Base-by-base conservation (phyloP, 2,888 invertebrate species). In the Morpho helenor region DNA sequence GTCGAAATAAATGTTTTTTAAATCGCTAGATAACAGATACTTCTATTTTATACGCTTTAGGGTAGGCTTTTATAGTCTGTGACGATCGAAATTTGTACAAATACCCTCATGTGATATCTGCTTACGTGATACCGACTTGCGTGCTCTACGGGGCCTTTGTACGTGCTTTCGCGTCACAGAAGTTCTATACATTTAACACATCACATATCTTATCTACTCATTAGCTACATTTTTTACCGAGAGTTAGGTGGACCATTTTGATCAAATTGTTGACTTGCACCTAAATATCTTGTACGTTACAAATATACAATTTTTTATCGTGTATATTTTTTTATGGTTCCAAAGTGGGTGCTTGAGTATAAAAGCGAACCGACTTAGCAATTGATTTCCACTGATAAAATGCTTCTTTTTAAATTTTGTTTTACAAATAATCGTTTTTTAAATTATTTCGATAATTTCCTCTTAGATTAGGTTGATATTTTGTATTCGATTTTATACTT, bases 161-260 rank as follows among this genome's bases (percentile, higher is more conserved):
- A 69, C 69, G 72, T 69, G 69, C 63, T 63, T 72, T 67, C 71
- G 68, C 67, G 74, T 65, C 72, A 65, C 70, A 72, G 73, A 64
- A 62, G 58, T 52, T 70, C 63, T 72, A 67, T 75, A 75, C 78
- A 80, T 77, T 75, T 84, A 84, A 86, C 76, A 84, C 84, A 82
- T 85, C 85, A 89, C 89, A 89, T 89, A 89, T 85, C 82, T 79
- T 53, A 76, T 80, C 83, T 86, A 85, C 80, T 85, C 83, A 82
- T 82, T 87, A 75, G 85, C 84, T 76, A 77, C 75, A 77, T 72
- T 81, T n/a, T 83, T 75, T 84, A 87, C 82, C 76, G 80, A 78
- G 83, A 80, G 84, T 81, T 81, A 78, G 79, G 82, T 80, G 86
- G 88, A 87, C 87, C 87, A 88, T 75, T 51, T 63, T 62, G 56